These are phyloP conservation scores for Acanthochromis polyacanthus DNA, from an alignment of 2,113 vertebrate genomes.

Conservation along the genomic window DNA sequence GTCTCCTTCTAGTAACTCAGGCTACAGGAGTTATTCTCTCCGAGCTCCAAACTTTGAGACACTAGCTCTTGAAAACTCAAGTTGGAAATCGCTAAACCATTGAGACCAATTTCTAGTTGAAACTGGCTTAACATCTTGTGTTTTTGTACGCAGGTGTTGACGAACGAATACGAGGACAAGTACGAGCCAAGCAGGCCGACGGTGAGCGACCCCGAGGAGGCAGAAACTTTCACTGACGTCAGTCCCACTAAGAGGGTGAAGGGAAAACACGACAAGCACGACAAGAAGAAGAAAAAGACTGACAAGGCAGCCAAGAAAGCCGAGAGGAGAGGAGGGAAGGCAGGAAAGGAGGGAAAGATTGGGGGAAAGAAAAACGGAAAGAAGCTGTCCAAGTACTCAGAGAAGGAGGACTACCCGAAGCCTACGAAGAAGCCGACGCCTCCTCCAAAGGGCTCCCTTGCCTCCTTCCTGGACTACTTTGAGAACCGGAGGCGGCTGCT, in stretches of 20 bases:
- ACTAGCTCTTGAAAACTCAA: no score
- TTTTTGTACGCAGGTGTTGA: conserved; percentile 79
- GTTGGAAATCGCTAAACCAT: no score
- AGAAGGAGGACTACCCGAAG: conserved; percentile 88
- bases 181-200: conserved; percentile 83
- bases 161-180: conserved; percentile 91
- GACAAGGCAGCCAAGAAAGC: conserved; percentile 89
- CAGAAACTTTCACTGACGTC: conserved; percentile 69
- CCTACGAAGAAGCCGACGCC: conserved; percentile 83
- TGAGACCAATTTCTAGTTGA: background rate
- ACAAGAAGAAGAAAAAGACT: conserved; percentile 91
- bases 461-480: conserved; percentile 92
- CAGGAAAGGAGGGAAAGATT: conserved; percentile 85
- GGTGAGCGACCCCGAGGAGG: conserved; percentile 81
- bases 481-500: conserved; percentile 94
- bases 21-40: no score
- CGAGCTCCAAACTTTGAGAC: no score
- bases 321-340: conserved; percentile 87
- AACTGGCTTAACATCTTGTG: background rate
- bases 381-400: conserved; percentile 83
- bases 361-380: conserved; percentile 89
- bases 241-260: conserved; percentile 85
- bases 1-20: no score
- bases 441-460: conserved; percentile 82
- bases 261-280: conserved; percentile 86